Base-by-base conservation (phyloP, 2,797 vertebrate species). In the Coendou prehensilis region DNA sequence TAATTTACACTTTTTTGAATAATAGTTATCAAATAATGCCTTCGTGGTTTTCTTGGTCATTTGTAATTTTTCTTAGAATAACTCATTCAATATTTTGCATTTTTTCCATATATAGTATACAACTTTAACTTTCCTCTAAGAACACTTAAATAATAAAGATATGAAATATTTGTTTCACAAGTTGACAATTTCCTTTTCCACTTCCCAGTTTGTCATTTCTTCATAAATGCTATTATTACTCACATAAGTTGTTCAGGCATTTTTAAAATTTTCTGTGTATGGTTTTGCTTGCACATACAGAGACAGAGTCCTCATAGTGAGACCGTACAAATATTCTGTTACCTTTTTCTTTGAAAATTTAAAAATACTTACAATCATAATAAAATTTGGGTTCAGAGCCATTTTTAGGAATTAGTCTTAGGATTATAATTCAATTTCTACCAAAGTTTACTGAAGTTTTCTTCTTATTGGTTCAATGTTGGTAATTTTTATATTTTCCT, bases 1-100 rank as follows among this genome's bases (percentile, higher is more conserved):
- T 64, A 88, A 90, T 87, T 92, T 87, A 33, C 30, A 67, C 75
- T 84, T 93, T 15, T 92, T 79, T 71, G 45, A 87, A 28, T 50
- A 80, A 37, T 6, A 81, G n/a, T 63, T 88, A 88, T 54, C 22
- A 69, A 52, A 76, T 91, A 54, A 61, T 33, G 5, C 52, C 85
- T 79, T 47, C 14, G n/a, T 83, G 20, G 9, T 10, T 84, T 94
- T 84, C 28, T n/a, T 54, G 18, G 30, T 9, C 18, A 20, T 84
- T 76, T 83, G 18, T 61, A 75, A 89, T 17, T 56, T 17, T 87
- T 94, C 9, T 63, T 52, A 81, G 52, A 90, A 33, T 26, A 45
- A 9, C 0, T 30, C 45, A 50, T 63, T 73, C 57, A n/a, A 0
- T 22, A 33, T 28, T 90, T 89, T 95, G 2, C 47, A 7, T 75